Percentiles rank a stretch among this genome's conserved stretches.
phyloP scores from a whole-genome alignment of 2,797 vertebrate genomes.

The Lepidocolaptes lacrymiger region DNA sequence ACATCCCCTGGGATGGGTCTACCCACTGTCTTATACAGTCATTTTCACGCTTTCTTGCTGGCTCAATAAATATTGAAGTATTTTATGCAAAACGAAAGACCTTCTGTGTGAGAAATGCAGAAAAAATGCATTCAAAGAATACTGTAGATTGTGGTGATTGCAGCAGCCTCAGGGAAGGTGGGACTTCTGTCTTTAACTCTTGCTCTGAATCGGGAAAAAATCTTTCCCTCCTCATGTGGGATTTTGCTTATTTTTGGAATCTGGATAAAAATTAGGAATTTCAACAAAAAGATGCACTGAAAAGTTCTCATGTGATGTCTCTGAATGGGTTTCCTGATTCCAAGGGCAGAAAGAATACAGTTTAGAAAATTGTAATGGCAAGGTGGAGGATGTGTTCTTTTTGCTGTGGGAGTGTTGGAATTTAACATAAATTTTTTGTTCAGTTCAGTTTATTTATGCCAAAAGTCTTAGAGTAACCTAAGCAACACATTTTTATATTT shows the following conservation, averaged over 20 bases:
- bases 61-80: constrained; percentile 50
- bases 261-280: background rate
- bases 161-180: background rate
- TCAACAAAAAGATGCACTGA: background rate
- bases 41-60: background rate
- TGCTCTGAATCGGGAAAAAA: background rate
- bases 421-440: background rate
- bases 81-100: background rate
- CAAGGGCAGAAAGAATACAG: background rate
- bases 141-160: background rate
- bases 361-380: background rate
- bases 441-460: background rate
- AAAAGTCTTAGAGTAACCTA: background rate
- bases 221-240: background rate
- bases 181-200: background rate
- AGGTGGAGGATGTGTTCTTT: fast-evolving
- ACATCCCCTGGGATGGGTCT: background rate
- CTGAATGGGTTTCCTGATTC: background rate
- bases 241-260: background rate
- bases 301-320: background rate
- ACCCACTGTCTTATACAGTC: background rate
- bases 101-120: background rate
- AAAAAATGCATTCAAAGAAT: background rate
- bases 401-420: background rate
- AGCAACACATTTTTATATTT: background rate